Base-by-base conservation (phyloP, 2,113 vertebrate genomes). In the Indicator indicator region DNA sequence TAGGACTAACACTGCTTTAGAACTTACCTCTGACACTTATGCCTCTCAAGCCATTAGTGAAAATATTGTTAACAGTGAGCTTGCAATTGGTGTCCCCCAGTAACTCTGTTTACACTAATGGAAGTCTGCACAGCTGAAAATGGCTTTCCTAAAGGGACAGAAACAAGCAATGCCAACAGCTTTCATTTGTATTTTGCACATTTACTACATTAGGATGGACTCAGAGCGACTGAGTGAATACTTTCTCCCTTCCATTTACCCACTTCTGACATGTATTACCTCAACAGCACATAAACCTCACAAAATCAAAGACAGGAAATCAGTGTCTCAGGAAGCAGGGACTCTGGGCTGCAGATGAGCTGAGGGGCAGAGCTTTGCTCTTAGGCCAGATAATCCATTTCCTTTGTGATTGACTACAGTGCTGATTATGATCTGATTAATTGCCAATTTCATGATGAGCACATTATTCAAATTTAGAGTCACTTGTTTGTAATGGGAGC, bases 381-480 rank as follows among this genome's bases (percentile, higher is more conserved):
- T 75, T 83, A 91, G 56, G 15, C 79, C 70, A 81, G 50, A 60
- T 56, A 55, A 86, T 67, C 32, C 40, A 70, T 75, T 96, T 95
- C 11, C 62, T 77, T 30, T 86, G 55, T 60, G 60, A 82, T 87
- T 87, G 63, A 60, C 42, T 89, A 36, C 77, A 87, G 89, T 32
- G 67, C 17, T 85, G 88, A 63, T 88, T 97, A 48, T 85, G n/a
- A 38, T 92, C 33, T 90, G 83, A 91, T 87, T 95, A 85, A 89
- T 1, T 1, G 52, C 58, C 83, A 63, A 76, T 95, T 91, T 88
- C 28, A 65, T 85, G 38, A 92, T 70, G 63, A 85, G 60, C 40
- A n/a, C 62, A 65, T 91, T 77, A 90, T 93, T 80, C n/a, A 73
- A 59, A 95, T 83, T 85, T 88, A 79, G 77, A 28, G 77, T 23